Percentiles rank a stretch among this genome's conserved stretches.
phyloP scores from a whole-genome alignment of 2,113 vertebrate genomes.

The Thymallus thymallus region DNA sequence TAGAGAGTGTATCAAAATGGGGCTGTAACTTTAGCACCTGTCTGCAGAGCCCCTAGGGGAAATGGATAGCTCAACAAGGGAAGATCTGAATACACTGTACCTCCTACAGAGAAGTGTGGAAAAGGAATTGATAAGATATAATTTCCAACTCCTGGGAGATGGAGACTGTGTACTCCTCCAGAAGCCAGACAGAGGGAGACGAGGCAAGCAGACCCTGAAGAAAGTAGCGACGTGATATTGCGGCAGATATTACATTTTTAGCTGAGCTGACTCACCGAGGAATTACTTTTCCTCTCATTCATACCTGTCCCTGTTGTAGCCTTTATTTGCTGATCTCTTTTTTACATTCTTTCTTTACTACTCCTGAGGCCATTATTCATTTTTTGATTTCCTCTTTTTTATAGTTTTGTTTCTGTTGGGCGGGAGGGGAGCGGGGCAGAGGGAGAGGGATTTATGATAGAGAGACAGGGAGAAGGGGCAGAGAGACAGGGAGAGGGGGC shows the following conservation, averaged over 20 bases:
- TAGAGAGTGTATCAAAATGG: not conserved
- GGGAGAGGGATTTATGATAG: too few species aligned
- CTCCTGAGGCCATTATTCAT: not conserved
- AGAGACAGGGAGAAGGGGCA: not conserved
- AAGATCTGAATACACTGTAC: not conserved
- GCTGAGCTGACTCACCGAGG: slow-evolving; percentile 1
- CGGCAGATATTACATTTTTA: not conserved
- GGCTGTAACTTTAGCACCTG: not conserved
- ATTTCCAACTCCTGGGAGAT: not conserved
- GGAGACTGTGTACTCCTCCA: not conserved
- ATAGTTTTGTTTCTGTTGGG: not conserved
- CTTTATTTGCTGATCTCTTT: not conserved
- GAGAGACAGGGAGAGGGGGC: too few species aligned
- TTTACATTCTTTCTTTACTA: not conserved
- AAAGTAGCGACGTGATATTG: not conserved
- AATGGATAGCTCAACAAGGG: not conserved
- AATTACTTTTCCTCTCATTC: slow-evolving; percentile 5
- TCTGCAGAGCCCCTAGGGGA: too few species aligned
- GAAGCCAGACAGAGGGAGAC: not conserved
- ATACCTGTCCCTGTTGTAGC: slow-evolving; percentile 2
- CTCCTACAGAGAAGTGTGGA: not conserved
- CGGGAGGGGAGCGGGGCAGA: not conserved
- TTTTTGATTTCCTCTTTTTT: not conserved
- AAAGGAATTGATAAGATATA: not conserved
- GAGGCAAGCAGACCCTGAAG: not conserved